Percentiles rank a stretch among this genome's conserved stretches.
Evolutionary conservation across 92 coral and sea anemone genomes (phyloP).

Genomic region (Umimayanthus kanabou): DNA sequence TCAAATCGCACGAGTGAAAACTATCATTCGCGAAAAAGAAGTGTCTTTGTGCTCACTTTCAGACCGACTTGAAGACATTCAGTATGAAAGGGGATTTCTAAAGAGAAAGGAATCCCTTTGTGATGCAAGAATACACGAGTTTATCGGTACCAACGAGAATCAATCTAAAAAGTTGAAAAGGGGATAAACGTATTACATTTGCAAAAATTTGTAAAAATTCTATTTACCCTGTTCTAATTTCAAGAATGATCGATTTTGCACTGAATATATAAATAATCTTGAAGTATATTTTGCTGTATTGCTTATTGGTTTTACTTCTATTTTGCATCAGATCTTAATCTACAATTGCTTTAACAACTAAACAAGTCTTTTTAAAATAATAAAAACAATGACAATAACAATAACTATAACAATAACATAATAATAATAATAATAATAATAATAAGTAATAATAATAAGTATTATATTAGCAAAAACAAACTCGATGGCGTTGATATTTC

Average conservation of each 20-base stretch:
- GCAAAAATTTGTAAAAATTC: neutral
- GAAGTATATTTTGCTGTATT: no score
- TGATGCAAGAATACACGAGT: constrained; percentile 36
- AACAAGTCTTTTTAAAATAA: no score
- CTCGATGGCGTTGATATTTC: no score
- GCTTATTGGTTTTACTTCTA: no score
- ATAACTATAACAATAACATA: no score
- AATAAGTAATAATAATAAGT: no score
- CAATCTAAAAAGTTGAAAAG: constrained; percentile 5
- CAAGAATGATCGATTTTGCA: neutral
- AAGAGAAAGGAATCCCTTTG: constrained; percentile 32
- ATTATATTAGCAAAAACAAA: no score
- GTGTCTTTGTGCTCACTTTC: constrained; percentile 31
- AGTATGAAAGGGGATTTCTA: constrained; percentile 25
- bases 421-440: no score
- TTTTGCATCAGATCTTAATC: no score
- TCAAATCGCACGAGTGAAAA: constrained; percentile 1
- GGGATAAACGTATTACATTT: neutral
- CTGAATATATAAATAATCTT: neutral
- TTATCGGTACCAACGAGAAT: neutral
- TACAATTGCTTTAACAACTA: no score
- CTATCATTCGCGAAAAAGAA: constrained; percentile 21
- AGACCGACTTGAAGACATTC: constrained; percentile 32
- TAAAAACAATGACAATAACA: no score
- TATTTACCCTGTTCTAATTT: no score